Conservation (phyloP, 2,113 vertebrate species). For the Cynocephalus volans region DNA sequence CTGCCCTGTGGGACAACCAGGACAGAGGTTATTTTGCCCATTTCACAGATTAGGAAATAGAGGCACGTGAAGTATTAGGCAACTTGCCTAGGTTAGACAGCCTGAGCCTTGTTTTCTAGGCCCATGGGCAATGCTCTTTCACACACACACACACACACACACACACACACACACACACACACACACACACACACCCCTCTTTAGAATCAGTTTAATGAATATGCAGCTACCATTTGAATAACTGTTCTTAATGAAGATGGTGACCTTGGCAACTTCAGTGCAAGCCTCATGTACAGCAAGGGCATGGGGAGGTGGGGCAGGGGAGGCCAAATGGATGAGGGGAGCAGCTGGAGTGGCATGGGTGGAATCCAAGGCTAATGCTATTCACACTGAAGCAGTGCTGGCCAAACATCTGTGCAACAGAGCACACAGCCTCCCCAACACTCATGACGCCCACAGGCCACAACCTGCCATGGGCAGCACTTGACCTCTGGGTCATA, state of each 20-base stretch:
- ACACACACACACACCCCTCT: not conserved
- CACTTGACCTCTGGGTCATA: not conserved
- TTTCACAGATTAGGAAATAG: constrained; percentile 36
- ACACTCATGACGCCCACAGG: not conserved
- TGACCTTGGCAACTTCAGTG: constrained; percentile 73
- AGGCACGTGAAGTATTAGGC: not conserved
- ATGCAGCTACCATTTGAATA: constrained; percentile 24
- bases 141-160: not conserved
- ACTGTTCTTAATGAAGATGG: constrained; percentile 49
- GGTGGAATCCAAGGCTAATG: constrained; percentile 2
- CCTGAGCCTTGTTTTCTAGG: not conserved
- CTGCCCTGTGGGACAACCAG: fast-evolving
- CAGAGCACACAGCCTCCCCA: not conserved
- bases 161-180: not conserved
- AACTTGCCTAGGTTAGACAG: not conserved
- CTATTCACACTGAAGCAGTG: not conserved
- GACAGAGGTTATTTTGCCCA: not conserved
- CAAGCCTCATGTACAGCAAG: not conserved
- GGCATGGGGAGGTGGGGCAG: not conserved
- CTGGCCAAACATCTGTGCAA: constrained; percentile 59
- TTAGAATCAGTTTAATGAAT: not conserved
- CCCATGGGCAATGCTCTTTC: not conserved
- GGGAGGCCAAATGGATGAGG: fast-evolving
- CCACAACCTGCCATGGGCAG: not conserved
- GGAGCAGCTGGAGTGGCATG: not conserved